Evolutionary conservation across 2,797 vertebrate genomes (phyloP).

Genomic region (Diceros bicornis): DNA sequence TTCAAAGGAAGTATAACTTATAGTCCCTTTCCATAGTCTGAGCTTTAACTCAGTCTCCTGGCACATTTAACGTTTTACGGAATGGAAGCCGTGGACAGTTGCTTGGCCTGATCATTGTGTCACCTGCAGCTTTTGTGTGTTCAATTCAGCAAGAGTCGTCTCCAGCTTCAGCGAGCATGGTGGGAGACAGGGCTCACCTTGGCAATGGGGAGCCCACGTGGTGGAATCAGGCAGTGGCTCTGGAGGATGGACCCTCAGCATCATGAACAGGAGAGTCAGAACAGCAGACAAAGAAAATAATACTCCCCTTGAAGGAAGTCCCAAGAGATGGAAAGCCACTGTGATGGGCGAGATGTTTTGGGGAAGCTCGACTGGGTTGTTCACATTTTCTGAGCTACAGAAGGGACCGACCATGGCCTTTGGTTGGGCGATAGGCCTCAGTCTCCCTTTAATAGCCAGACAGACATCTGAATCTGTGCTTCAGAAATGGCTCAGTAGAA

Average conservation of each 20-base stretch:
- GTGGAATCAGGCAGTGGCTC: rapidly evolving
- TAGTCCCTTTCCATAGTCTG: conserved; percentile 62
- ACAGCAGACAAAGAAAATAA: not conserved
- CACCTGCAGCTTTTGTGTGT: not conserved
- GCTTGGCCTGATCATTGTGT: not conserved
- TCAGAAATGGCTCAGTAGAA: not conserved
- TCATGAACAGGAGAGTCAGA: too few species aligned
- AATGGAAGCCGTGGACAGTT: not conserved
- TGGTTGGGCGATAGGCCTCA: rapidly evolving
- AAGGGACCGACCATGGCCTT: not conserved
- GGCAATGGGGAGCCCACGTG: rapidly evolving
- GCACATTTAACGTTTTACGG: conserved; percentile 80
- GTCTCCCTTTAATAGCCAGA: not conserved
- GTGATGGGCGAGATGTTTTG: too few species aligned
- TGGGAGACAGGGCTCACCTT: not conserved
- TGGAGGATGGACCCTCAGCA: not conserved
- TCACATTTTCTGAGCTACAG: not conserved
- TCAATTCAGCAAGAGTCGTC: not conserved
- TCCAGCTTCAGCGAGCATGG: not conserved
- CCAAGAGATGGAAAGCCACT: not conserved
- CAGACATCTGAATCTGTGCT: rapidly evolving
- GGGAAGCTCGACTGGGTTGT: not conserved
- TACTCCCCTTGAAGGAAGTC: not conserved
- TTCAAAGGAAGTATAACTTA: conserved; percentile 82
- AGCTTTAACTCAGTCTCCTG: conserved; percentile 83